These are phyloP conservation scores for Sakesphorus luctuosus DNA, from an alignment of 2,113 vertebrate species.

Conservation along the genomic window DNA sequence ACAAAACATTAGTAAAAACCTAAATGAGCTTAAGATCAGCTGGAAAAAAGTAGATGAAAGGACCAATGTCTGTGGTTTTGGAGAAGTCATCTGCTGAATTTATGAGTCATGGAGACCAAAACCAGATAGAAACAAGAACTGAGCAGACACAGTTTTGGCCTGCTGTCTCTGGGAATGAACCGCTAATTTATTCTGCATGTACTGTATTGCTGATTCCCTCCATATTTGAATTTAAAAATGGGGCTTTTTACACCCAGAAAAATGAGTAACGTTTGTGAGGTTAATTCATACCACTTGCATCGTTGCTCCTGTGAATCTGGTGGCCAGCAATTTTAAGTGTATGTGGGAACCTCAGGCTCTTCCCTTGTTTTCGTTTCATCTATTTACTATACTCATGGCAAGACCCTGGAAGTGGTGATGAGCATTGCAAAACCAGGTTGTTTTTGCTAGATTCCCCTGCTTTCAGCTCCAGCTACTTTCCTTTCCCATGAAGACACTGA, in stretches of 20 bases:
- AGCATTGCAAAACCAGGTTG: neutral
- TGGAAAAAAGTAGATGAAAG: neutral
- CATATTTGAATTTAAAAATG: neutral
- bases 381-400: neutral
- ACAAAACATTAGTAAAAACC: neutral
- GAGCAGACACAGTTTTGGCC: neutral
- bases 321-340: neutral
- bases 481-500: neutral
- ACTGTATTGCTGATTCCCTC: neutral
- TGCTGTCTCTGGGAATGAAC: neutral
- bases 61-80: neutral
- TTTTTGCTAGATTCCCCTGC: neutral
- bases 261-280: neutral
- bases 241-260: constrained; percentile 27
- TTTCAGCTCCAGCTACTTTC: neutral
- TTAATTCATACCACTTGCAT: constrained; percentile 6
- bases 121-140: constrained; percentile 12
- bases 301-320: neutral
- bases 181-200: neutral
- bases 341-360: neutral
- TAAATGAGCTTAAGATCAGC: neutral
- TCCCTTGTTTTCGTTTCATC: neutral
- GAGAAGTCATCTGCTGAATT: neutral
- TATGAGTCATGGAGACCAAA: constrained; percentile 10
- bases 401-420: neutral